Evolutionary conservation across 2,113 vertebrate species (phyloP).

Genomic region (Pteropus alecto): DNA sequence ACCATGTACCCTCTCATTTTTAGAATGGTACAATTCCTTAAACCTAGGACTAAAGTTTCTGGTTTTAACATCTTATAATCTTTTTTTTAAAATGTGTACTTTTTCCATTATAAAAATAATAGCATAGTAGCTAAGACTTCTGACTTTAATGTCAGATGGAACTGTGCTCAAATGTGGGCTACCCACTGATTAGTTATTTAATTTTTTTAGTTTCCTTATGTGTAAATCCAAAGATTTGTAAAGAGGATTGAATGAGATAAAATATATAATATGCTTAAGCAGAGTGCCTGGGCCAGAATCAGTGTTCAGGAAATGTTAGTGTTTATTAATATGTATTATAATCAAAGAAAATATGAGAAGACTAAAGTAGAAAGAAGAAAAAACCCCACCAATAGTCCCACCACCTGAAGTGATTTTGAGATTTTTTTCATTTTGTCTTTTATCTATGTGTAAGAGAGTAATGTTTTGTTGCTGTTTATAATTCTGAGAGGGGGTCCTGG

Average conservation of each 20-base stretch:
- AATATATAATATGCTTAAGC: slow-evolving; percentile 19
- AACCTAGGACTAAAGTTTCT: neutral
- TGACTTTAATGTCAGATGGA: neutral
- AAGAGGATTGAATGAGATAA: slow-evolving; percentile 44
- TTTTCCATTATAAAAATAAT: slow-evolving; percentile 31
- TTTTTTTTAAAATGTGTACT: neutral
- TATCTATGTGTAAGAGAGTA: neutral
- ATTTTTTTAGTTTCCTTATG: slow-evolving; percentile 28
- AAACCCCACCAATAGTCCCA: neutral
- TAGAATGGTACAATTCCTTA: neutral
- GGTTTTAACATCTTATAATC: slow-evolving; percentile 5
- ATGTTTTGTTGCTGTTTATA: neutral
- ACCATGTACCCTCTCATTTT: neutral
- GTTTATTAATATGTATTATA: slow-evolving; percentile 44
- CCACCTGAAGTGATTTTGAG: neutral
- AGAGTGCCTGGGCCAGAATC: neutral
- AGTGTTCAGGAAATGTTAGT: slow-evolving; percentile 11
- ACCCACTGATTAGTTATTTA: slow-evolving; percentile 4
- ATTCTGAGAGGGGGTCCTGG: neutral
- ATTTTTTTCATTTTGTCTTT: slow-evolving; percentile 17
- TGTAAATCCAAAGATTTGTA: neutral
- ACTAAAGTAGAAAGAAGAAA: slow-evolving; percentile 28
- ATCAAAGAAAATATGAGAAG: neutral
- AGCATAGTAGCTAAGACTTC: neutral
- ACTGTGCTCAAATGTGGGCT: neutral